Evolutionary conservation across 2,113 vertebrate genomes (phyloP).

Genomic region (Todiramphus chloris): DNA sequence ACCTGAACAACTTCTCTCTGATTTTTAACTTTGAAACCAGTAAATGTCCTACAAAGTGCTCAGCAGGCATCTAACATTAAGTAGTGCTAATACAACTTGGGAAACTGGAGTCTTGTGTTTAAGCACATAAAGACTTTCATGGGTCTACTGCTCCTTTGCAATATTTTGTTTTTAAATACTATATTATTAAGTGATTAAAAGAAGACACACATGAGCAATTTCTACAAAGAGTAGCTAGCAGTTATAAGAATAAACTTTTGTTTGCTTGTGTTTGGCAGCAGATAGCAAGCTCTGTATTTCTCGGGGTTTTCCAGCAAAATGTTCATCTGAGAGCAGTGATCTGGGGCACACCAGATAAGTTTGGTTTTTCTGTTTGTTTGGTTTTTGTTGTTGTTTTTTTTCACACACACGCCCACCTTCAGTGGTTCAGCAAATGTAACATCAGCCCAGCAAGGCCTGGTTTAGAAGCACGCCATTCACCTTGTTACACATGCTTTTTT

Average conservation of each 20-base stretch:
- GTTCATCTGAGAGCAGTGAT: background rate
- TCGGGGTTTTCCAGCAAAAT: background rate
- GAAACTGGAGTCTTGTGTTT: background rate
- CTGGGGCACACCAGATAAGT: fast-evolving
- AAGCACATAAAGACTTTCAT: background rate
- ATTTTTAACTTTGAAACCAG: background rate
- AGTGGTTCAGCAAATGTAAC: background rate
- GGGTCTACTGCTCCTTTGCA: background rate
- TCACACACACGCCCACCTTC: background rate
- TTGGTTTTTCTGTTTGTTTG: too few species aligned
- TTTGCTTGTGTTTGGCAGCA: conserved; percentile 28
- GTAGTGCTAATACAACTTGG: background rate
- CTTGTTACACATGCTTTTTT: background rate
- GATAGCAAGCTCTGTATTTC: background rate
- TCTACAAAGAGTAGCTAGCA: background rate
- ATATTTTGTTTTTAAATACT: conserved; percentile 22
- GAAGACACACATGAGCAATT: background rate
- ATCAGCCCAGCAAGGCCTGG: background rate
- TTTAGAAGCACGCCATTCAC: fast-evolving
- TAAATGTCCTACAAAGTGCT: background rate
- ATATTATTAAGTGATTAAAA: background rate
- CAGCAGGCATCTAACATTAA: background rate
- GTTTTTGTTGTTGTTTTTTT: background rate
- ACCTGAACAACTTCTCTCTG: background rate
- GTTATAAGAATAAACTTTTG: background rate